These are phyloP conservation scores for Rhopalosiphum padi DNA, from an alignment of 1,140 invertebrate genomes.

Conservation along the genomic window DNA sequence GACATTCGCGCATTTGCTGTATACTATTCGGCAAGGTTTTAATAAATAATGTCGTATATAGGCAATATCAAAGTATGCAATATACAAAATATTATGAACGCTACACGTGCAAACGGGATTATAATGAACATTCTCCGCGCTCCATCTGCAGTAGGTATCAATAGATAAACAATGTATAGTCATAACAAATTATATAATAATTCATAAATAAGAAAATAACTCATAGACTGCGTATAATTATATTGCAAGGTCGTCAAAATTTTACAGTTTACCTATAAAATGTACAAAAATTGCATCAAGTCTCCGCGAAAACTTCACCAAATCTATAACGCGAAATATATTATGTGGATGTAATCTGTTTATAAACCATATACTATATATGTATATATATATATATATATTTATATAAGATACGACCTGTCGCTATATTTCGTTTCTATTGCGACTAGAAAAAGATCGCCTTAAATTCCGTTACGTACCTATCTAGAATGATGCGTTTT, in stretches of 20 bases:
- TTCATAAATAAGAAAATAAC: neutral
- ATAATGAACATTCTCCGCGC: neutral
- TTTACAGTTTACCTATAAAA: neutral
- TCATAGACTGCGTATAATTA: neutral
- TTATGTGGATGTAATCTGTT: neutral
- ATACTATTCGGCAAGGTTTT: neutral
- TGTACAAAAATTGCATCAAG: neutral
- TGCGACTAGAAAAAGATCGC: neutral
- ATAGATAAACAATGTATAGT: neutral
- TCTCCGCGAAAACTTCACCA: neutral
- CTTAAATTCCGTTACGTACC: neutral
- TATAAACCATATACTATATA: too few species aligned
- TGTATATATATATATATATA: neutral
- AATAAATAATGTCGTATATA: neutral
- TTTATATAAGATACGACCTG: neutral
- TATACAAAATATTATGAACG: too few species aligned
- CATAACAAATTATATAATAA: neutral
- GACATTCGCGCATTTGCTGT: neutral
- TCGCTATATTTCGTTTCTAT: neutral
- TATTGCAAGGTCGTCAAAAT: neutral
- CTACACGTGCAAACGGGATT: neutral
- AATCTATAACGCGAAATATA: neutral
- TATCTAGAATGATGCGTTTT: neutral
- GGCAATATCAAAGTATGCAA: too few species aligned
- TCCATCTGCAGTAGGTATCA: neutral